Evolutionary conservation across 2,888 invertebrate species (phyloP).

Genomic region (Boloria selene): DNA sequence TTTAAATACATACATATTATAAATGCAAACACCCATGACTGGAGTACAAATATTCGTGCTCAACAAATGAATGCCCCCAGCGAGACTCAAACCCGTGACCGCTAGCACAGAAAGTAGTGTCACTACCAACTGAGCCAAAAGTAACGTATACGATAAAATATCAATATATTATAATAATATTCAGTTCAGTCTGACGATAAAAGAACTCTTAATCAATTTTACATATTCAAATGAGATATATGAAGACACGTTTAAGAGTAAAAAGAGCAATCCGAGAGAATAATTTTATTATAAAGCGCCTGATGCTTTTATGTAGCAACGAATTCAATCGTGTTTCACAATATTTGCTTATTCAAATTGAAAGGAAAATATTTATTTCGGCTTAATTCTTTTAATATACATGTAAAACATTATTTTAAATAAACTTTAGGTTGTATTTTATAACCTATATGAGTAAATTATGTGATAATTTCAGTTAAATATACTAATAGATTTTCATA

Average conservation of each 20-base stretch:
- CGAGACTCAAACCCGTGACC: no score
- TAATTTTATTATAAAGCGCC: conserved; percentile 18
- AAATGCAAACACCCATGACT: no score
- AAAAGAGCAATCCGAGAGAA: conserved; percentile 13
- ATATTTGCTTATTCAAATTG: conserved; percentile 15
- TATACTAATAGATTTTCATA: no score
- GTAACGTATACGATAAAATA: not conserved
- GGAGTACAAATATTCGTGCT: no score
- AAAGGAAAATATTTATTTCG: conserved; percentile 7
- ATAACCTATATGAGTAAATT: no score
- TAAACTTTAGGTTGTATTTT: no score
- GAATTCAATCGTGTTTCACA: conserved; percentile 12
- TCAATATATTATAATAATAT: not conserved
- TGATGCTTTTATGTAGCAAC: conserved; percentile 14
- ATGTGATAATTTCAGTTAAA: no score
- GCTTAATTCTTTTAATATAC: not conserved
- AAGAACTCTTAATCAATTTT: conserved; percentile 10
- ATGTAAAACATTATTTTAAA: no score
- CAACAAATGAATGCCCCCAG: no score
- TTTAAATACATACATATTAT: no score
- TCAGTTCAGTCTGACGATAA: conserved; percentile 1
- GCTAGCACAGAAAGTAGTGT: no score
- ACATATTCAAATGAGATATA: conserved; percentile 15
- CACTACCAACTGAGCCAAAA: no score
- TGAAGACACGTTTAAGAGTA: conserved; percentile 3